These are phyloP conservation scores for Rosalia funebris DNA, from an alignment of 2,888 invertebrate species.

Conservation along the genomic window DNA sequence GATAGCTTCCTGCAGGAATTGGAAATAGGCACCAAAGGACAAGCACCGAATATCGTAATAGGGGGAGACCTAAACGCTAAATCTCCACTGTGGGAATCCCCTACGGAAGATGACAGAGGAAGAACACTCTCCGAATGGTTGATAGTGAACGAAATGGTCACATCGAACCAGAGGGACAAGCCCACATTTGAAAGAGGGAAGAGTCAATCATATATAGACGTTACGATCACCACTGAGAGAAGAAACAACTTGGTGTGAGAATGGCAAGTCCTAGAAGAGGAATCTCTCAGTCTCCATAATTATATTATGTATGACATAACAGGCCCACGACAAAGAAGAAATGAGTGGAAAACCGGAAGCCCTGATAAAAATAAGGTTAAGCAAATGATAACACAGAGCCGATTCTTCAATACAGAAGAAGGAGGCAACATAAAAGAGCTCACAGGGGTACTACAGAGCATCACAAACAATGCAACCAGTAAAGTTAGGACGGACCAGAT, in stretches of 20 bases:
- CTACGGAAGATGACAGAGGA: conserved; percentile 9
- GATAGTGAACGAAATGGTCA: not conserved
- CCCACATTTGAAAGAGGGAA: not conserved
- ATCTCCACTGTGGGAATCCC: conserved; percentile 20
- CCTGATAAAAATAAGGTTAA: not conserved
- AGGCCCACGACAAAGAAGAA: not conserved
- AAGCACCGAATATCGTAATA: not conserved
- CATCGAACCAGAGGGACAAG: not conserved
- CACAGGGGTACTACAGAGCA: not conserved
- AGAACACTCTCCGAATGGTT: not conserved
- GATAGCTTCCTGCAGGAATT: conserved; percentile 12
- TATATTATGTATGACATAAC: not conserved
- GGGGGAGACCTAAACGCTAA: conserved; percentile 26
- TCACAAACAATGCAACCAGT: not conserved
- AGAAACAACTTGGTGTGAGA: not conserved
- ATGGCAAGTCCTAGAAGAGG: not conserved
- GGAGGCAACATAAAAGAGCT: not conserved
- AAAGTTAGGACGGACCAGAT: not conserved
- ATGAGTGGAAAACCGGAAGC: not conserved
- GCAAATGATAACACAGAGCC: too few species aligned
- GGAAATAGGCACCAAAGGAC: not conserved
- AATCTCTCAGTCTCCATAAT: not conserved
- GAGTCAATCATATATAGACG: not conserved
- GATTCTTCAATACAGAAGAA: not conserved
- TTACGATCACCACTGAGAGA: not conserved